phyloP scores from a whole-genome alignment of 2,888 invertebrate species.

The Candidula unifasciata region DNA sequence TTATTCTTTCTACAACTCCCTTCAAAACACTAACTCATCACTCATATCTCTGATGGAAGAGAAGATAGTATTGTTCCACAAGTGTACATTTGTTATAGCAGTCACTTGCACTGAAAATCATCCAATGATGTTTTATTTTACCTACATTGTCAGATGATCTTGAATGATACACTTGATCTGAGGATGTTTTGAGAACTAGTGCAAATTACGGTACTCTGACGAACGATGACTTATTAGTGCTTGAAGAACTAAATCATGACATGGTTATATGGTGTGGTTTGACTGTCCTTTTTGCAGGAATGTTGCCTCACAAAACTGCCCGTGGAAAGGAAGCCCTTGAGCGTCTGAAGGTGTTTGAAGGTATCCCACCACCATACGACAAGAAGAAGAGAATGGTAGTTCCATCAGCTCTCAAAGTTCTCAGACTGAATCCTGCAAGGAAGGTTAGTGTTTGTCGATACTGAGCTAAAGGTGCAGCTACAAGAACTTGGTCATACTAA shows the following conservation, averaged over 20 bases:
- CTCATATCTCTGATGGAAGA: too few relatives aligned
- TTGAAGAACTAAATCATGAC: not conserved
- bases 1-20: too few relatives aligned
- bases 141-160: not conserved
- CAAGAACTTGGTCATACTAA: too few relatives aligned
- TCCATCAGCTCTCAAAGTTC: conserved; percentile 94
- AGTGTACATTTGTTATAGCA: not conserved
- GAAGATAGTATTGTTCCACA: not conserved
- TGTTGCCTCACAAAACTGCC: conserved; percentile 98
- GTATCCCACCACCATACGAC: conserved; percentile 80
- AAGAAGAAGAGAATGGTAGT: conserved; percentile 93
- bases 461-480: too few relatives aligned
- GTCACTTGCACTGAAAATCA: not conserved
- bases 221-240: not conserved
- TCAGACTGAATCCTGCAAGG: conserved; percentile 96
- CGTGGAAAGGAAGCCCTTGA: conserved; percentile 95
- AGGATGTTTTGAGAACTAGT: not conserved
- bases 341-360: conserved; percentile 95
- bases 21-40: too few relatives aligned
- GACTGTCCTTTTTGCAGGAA: conserved; percentile 84
- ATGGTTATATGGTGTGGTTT: too few relatives aligned
- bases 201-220: not conserved
- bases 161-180: not conserved
- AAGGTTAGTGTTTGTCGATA: conserved; percentile 83
- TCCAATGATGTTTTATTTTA: not conserved